Base-by-base conservation (phyloP, 2,113 vertebrate genomes). In the Pimephales promelas region DNA sequence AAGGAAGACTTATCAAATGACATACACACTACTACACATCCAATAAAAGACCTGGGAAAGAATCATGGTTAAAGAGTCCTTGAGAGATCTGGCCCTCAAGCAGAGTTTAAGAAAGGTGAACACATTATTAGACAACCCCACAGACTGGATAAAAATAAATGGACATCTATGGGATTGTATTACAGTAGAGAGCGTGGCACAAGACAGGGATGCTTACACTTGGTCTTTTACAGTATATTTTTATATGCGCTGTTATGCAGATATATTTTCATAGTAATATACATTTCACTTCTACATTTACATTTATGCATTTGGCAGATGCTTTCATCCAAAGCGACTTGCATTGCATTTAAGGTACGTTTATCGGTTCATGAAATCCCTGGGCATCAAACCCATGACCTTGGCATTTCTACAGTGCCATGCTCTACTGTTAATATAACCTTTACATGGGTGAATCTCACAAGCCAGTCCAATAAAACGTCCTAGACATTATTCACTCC, bases 91-190 rank as follows among this genome's bases (percentile, higher is more conserved):
- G 11, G 10, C 20, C 31, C 26, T 61, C 14, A 43, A 62, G 31
- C 43, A n/a, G 34, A 24, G 54, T 79, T 47, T 45, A 26, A 47
- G 36, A 57, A 36, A 34, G 52, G 52, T 10, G 31, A 10, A 40
- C 31, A 40, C 28, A 18, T 26, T 78, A 62, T 26, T 26, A 62
- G n/a, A 79, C 34, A 79, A 64, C 36, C 14, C 57, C n/a, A 61
- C 49, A 75, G 22, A 26, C 6, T 31, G 57, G 74, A 62, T 45
- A 62, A 79, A 79, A 64, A 79, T 79, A 79, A 20, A 61, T 47
- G 16, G 36, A 79, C 36, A 45, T 45, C 56, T 45, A 47, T 79
- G 40, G 64, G 76, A 45, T 45, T 62, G 76, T 61, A 62, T 79
- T 79, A 79, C 76, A 79, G 56, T 26, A 26, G 24, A 62, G 57